These are phyloP conservation scores for Engystomops pustulosus DNA, from an alignment of 2,113 vertebrate genomes.

Conservation along the genomic window DNA sequence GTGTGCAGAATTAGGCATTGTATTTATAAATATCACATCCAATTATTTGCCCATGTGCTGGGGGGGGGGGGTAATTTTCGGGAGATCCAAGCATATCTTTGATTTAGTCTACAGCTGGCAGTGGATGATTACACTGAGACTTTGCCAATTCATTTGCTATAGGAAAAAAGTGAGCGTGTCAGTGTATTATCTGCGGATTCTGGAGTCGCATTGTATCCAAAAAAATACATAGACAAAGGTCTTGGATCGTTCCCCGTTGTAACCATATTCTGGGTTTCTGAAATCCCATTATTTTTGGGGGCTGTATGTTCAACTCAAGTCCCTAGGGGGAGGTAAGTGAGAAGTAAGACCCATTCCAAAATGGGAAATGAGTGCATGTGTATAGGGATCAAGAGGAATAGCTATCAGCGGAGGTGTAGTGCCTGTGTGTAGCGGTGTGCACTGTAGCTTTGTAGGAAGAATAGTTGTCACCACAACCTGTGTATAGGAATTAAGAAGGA, in stretches of 20 bases:
- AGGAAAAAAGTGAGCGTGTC: conserved; percentile 20
- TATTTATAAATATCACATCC: conserved; percentile 50
- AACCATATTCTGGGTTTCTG: not conserved
- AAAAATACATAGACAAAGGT: conserved; percentile 4
- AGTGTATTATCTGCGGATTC: conserved; percentile 1
- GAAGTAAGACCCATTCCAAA: no score
- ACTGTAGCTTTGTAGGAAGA: no score
- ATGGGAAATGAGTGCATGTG: no score
- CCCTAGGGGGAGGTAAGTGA: no score
- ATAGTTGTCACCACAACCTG: no score
- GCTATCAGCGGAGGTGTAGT: no score
- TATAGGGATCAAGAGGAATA: no score
- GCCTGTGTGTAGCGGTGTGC: no score
- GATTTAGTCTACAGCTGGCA: conserved; percentile 43
- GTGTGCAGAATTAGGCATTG: conserved; percentile 46
- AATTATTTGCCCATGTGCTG: conserved; percentile 37
- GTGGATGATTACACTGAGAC: conserved; percentile 1
- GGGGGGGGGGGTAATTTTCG: conserved; percentile 17
- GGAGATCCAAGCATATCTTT: conserved; percentile 25
- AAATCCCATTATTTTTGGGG: no score
- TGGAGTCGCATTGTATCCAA: conserved; percentile 1
- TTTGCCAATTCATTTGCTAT: conserved; percentile 37
- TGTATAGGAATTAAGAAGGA: no score
- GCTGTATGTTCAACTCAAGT: no score
- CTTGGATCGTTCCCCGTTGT: not conserved